Evolutionary conservation across 2,888 invertebrate species (phyloP), one percentile per base, ranked within the genome.

Genomic region (Helicoverpa assulta): DNA sequence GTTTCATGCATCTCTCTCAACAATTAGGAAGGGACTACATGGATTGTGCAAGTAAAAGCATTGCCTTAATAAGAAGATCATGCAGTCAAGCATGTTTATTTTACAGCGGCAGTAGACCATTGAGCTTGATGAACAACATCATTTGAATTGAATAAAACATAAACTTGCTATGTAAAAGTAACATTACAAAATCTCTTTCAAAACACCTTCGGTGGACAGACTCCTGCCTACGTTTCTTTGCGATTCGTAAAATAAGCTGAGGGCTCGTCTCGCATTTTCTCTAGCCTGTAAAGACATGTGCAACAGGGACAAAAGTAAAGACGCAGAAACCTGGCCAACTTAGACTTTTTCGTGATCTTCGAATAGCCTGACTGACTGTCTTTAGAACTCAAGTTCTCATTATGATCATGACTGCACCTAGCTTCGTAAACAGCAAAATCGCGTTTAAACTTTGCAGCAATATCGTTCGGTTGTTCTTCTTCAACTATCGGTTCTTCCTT

Each of bases 221-320:
- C 33, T 26, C 26, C 26, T 26, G 4, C 56, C 51, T 66, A 70
- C 47, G 60, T 56, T 52, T 67, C 76, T 63, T 76, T 51, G n/a
- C 69, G 70, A 52, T 82, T 84, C 21, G 78, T 61, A 72, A 80
- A 79, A 63, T 81, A 82, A 26, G 70, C 57, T 2, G 84, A 82
- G 10, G 78, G 81, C 6, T 91, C 87, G 0, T 92, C 90, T 26
- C 87, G 86, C 85, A 90, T 90, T 73, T 89, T 94, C 70, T 95
- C 95, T 65, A 95, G 83, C 74, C 91, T 88, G 63, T 95, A 95
- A 3, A 95, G 87, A 80, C 95, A 95, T 14, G 92, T 91, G 78
- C 95, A 95, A 83, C 95, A 95, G 1, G 95, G 94, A 76, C 95
- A 95, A 72, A 95, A 95, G 78, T 95, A 95, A 12, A 95, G 80